Evolutionary conservation across 2,113 vertebrate species (phyloP), one percentile per base, ranked within the genome.

Genomic region (Bolborhynchus lineola): DNA sequence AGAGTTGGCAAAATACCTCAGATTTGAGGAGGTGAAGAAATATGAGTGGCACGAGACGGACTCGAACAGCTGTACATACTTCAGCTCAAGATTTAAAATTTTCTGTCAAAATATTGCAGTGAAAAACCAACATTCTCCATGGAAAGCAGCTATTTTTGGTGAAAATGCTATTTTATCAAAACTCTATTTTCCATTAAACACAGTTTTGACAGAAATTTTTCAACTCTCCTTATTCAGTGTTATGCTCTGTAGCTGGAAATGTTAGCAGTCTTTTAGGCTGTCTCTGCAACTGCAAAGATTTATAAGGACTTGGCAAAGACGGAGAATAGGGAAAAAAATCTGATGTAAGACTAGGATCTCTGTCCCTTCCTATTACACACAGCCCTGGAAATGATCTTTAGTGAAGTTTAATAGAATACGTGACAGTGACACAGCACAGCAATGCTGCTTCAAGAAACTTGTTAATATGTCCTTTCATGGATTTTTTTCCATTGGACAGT

Each of bases 91-190:
- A 95, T 92, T 92, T 93, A 19, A 95, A 71, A 88, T 35, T 70
- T 88, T 95, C 94, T 96, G 95, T 94, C 96, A 95, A 92, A 97
- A 96, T 96, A 96, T 94, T 97, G 86, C 90, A 67, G 37, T 90
- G 92, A 76, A 88, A 92, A 94, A 78, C 46, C 39, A 91, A 68
- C 93, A 81, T 96, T 91, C 83, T 71, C 86, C 60, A n/a, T 3
- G 60, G 90, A 92, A 96, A 79, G 68, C 75, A 96, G 92, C 83
- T 93, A 96, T 95, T 94, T 96, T 91, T 9, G 19, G 82, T 80
- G 64, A 64, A 96, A 96, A 96, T 93, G 90, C 88, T 95, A 86
- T 96, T 97, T 96, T 92, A 95, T 95, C 88, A 93, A 96, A 96
- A 86, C 71, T 88, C 85, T 91, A 88, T 95, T 96, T 96, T 90